Conservation (phyloP, 2,888 invertebrate genomes). For the Drosophila macrospina region DNA sequence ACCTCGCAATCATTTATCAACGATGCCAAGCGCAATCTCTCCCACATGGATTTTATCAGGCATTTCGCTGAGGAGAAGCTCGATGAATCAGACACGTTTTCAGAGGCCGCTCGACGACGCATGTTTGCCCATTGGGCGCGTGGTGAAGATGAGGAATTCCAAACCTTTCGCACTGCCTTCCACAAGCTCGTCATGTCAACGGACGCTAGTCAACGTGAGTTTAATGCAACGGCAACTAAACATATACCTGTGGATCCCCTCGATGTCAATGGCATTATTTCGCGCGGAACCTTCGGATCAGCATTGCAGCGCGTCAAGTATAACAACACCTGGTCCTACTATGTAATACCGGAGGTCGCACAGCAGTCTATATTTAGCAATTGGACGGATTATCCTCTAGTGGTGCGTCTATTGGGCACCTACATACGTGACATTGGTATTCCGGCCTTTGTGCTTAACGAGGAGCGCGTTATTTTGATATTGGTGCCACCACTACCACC, state of each 20-base stretch:
- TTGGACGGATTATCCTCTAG: constrained; percentile 82
- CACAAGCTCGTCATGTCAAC: constrained; percentile 75
- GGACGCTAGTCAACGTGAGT: constrained; percentile 65
- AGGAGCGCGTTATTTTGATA: constrained; percentile 79
- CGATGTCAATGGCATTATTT: constrained; percentile 70
- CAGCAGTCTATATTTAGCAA: constrained; percentile 81
- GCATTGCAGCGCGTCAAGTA: constrained; percentile 77
- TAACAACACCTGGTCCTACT: constrained; percentile 81
- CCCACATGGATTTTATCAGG: constrained; percentile 76
- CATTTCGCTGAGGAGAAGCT: constrained; percentile 67
- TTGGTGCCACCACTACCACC: constrained; percentile 84
- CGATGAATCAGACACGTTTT: constrained; percentile 66
- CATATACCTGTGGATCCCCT: constrained; percentile 81
- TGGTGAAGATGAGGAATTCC: constrained; percentile 80
- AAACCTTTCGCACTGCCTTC: constrained; percentile 78
- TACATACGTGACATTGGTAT: constrained; percentile 83
- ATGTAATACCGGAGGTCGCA: constrained; percentile 83
- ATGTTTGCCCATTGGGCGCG: constrained; percentile 85
- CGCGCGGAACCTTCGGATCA: constrained; percentile 71
- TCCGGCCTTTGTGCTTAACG: constrained; percentile 80
- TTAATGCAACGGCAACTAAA: constrained; percentile 69
- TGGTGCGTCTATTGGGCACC: constrained; percentile 81
- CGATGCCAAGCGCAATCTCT: constrained; percentile 78
- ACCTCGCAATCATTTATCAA: constrained; percentile 71
- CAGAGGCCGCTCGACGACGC: constrained; percentile 78